Evolutionary conservation across 2,888 invertebrate species (phyloP).

Genomic region (Noctua fimbriata): DNA sequence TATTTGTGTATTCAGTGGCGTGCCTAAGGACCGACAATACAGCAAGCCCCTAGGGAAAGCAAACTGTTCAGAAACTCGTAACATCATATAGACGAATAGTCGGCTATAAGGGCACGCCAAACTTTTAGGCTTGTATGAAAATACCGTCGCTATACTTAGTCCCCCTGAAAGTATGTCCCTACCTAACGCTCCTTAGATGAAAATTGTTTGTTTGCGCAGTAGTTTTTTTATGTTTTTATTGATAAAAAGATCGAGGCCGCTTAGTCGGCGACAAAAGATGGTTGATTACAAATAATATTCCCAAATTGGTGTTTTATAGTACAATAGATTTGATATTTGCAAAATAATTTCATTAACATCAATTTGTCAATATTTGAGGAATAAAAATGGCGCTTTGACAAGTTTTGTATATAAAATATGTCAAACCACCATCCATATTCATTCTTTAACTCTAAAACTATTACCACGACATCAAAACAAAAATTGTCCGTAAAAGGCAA

Average conservation of each 20-base stretch:
- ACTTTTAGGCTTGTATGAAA: too few relatives aligned
- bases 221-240: neutral
- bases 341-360: neutral
- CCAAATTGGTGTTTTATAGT: neutral
- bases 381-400: neutral
- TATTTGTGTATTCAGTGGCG: too few relatives aligned
- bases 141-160: neutral
- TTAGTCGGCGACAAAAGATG: neutral
- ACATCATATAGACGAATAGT: too few relatives aligned
- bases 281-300: neutral
- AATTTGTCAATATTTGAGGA: neutral
- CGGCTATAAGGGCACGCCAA: too few relatives aligned
- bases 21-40: too few relatives aligned
- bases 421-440: neutral
- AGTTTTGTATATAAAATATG: neutral
- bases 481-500: conserved; percentile 12
- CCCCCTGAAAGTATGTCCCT: neutral
- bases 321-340: neutral
- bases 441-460: neutral
- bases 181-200: neutral
- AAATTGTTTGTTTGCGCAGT: neutral
- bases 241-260: neutral
- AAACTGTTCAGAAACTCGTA: too few relatives aligned
- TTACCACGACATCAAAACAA: neutral
- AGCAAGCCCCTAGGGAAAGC: too few relatives aligned